phyloP scores from a whole-genome alignment of 2,797 vertebrate genomes.

The Caiman crocodilus region DNA sequence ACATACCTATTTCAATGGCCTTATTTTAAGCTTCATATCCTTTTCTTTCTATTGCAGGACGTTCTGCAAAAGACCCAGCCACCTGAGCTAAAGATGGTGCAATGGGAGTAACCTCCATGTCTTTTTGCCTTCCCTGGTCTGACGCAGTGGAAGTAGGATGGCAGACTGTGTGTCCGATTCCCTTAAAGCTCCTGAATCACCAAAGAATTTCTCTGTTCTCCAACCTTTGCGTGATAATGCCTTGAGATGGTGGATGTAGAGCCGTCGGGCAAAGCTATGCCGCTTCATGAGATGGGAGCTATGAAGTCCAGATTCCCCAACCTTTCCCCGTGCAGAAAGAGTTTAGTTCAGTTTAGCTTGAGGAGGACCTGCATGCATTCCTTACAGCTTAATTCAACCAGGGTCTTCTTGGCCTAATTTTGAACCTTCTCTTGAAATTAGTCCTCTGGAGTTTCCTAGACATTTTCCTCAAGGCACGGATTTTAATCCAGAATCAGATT shows the following conservation, averaged over 20 bases:
- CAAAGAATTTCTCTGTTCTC: background rate
- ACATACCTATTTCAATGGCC: background rate
- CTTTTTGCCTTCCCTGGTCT: background rate
- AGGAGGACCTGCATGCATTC: background rate
- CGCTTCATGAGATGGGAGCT: background rate
- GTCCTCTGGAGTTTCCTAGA: background rate
- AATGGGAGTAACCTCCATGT: background rate
- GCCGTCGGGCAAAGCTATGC: background rate
- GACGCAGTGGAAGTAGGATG: background rate
- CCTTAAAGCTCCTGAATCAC: background rate
- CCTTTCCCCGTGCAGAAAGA: background rate
- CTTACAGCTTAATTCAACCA: background rate
- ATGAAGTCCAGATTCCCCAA: background rate
- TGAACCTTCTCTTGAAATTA: background rate
- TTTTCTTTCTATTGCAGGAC: background rate
- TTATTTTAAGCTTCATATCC: background rate
- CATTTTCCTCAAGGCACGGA: background rate
- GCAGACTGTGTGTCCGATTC: background rate
- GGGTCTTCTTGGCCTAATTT: background rate
- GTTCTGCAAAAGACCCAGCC: background rate
- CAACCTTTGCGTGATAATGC: background rate
- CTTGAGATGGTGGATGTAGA: background rate
- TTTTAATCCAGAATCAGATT: background rate
- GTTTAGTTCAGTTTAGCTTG: background rate
- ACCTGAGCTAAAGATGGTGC: background rate